Evolutionary conservation across 1,140 invertebrate species (phyloP).

Genomic region (Atta colombica): DNA sequence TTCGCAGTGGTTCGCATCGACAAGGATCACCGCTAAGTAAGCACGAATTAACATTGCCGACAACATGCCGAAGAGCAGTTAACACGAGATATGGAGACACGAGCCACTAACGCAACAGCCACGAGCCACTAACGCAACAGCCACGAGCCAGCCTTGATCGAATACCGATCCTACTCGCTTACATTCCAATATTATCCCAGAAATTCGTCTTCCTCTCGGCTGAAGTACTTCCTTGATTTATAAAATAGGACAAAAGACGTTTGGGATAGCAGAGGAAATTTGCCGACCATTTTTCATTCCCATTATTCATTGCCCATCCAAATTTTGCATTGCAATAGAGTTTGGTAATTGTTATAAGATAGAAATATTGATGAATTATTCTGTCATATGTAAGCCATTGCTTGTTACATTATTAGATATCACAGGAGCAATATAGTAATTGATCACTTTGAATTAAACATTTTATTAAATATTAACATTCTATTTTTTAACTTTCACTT

Average conservation of each 20-base stretch:
- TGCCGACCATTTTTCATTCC: background rate
- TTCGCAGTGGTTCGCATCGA: slow-evolving; percentile 17
- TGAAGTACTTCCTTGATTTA: background rate
- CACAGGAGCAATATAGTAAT: no score
- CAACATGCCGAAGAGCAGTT: slow-evolving; percentile 44
- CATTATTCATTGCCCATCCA: background rate
- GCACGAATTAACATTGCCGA: slow-evolving; percentile 51
- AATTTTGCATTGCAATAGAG: background rate
- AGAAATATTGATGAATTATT: background rate
- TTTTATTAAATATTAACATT: no score
- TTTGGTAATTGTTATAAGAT: background rate
- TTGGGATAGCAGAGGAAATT: slow-evolving; percentile 20
- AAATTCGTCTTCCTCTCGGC: slow-evolving; percentile 9
- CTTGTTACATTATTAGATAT: no score
- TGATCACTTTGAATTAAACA: no score
- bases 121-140: background rate
- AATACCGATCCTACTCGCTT: slow-evolving; percentile 34
- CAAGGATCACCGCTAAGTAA: slow-evolving; percentile 39
- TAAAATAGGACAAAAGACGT: background rate
- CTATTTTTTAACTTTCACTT: no score
- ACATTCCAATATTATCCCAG: slow-evolving; percentile 25
- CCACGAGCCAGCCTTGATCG: slow-evolving; percentile 11
- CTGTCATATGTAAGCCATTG: background rate
- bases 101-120: background rate
- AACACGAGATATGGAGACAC: slow-evolving; percentile 5